Evolutionary conservation across 2,888 invertebrate genomes (phyloP), one percentile per base, ranked within the genome.

Genomic region (Dermolepida albohirtum): DNA sequence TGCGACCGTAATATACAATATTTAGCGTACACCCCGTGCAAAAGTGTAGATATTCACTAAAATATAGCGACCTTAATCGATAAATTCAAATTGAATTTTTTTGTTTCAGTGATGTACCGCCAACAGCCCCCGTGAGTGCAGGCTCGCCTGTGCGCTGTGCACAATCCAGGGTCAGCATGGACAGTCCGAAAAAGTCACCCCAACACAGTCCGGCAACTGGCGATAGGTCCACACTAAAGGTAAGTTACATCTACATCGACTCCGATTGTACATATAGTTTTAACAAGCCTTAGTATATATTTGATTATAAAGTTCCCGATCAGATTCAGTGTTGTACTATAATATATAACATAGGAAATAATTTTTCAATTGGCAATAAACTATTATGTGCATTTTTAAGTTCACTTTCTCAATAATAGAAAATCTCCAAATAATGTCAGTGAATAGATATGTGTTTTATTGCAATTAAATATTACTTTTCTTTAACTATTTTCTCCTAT

Each of bases 61-160:
- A 7, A 6, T 49, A 49, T 49, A 10, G 16, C 11, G 14, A 47
- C 17, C 16, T 29, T 29, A 34, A 62, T 62, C 29, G 59, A 62
- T 12, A 62, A 47, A 34, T 47, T 62, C 16, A 62, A 62, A 62
- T 62, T 62, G 47, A 34, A 62, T 68, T 70, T 70, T 71, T 77
- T 84, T 84, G 80, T 87, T 87, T 0, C 86, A 90, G 90, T 87
- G 83, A 83, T 82, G 83, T 80, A 77, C 77, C 82, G 72, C 78
- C 90, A 87, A 88, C 89, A 88, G 85, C 89, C 88, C 84, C 89
- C 85, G 83, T 85, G 84, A 84, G 83, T 84, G 86, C 86, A 79
- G 87, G 87, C 82, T 88, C 83, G 73, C 82, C 82, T 70, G 77
- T 87, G 75, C 85, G 83, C 78, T 81, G 87, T 73, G 83, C 83